Percentiles rank a stretch among this genome's conserved stretches.
phyloP scores from a whole-genome alignment of 2,888 invertebrate genomes.

The Sialis lutaria region DNA sequence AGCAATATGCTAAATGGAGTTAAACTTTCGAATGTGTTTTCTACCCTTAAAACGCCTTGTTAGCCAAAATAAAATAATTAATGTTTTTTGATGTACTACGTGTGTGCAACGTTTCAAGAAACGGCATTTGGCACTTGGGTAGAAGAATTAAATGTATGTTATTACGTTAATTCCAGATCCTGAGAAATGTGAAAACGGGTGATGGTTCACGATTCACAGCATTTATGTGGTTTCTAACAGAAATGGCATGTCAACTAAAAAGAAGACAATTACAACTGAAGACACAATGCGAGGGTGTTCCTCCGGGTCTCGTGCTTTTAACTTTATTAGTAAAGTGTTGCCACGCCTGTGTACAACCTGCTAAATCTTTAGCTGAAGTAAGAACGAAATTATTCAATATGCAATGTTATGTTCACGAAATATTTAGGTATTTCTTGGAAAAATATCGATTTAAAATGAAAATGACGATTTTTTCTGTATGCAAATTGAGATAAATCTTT shows the following conservation, averaged over 20 bases:
- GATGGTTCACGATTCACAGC: slow-evolving; percentile 57
- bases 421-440: no score
- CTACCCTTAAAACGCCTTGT: no score
- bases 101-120: no score
- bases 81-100: no score
- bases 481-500: no score
- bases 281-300: slow-evolving; percentile 36
- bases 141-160: no score
- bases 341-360: slow-evolving; percentile 69
- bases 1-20: no score
- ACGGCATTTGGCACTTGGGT: no score
- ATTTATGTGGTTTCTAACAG: slow-evolving; percentile 78
- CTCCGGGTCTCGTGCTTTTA: slow-evolving; percentile 58
- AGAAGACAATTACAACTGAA: slow-evolving; percentile 38
- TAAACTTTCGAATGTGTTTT: no score
- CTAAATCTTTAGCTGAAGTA: slow-evolving; percentile 66
- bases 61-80: no score
- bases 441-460: no score
- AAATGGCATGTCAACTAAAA: slow-evolving; percentile 80
- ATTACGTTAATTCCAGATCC: slow-evolving; percentile 22
- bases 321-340: slow-evolving; percentile 78
- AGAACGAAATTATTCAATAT: background rate
- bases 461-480: no score
- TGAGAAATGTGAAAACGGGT: slow-evolving; percentile 35
- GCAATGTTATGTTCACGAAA: background rate